Base-by-base conservation (phyloP, 2,113 vertebrate species). In the Podiceps cristatus region DNA sequence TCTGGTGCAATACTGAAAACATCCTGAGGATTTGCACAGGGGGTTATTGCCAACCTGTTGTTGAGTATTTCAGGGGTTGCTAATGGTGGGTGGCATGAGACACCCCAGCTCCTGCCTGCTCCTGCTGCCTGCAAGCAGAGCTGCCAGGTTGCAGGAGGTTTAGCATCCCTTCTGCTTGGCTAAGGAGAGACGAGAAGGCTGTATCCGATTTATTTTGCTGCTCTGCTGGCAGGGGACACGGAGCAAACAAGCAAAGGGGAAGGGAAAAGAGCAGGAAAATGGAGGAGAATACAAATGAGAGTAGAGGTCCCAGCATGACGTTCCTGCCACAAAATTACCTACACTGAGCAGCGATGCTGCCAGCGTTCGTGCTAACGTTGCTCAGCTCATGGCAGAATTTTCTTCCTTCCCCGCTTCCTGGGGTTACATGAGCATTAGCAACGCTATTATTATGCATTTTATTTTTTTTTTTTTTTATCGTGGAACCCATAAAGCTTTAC, bases 271-370 rank as follows among this genome's bases (percentile, higher is more conserved):
- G n/a, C 47, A 89, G 89, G 49, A 25, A 77, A 84, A 50, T 4
- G 10, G 20, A 81, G 52, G n/a, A 52, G 80, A 95, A 71, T 59
- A 75, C 35, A 68, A 88, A 82, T 35, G 62, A 91, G 60, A 60
- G 22, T 2, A 42, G 75, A 66, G 53, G n/a, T 47, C 58, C 31
- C 67, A 84, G 42, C 24, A 8, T n/a, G 63, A 47, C 25, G 55
- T 71, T 76, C 68, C 52, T 94, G 74, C 60, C 9, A 8, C 56
- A 49, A 10, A 69, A 85, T 27, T 20, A 40, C 27, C 42, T 20
- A 1, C 5, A 4, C 52, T 73, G 40, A 44, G 75, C 83, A 56
- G 28, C 3, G 1, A 6, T 18, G 53, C 67, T 83, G 58, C 59
- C 68, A 69, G 53, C 55, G 4, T 37, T 67, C 22, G 0, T 18